Base-by-base conservation (phyloP, 2,113 vertebrate species). In the Nothoprocta pentlandii region DNA sequence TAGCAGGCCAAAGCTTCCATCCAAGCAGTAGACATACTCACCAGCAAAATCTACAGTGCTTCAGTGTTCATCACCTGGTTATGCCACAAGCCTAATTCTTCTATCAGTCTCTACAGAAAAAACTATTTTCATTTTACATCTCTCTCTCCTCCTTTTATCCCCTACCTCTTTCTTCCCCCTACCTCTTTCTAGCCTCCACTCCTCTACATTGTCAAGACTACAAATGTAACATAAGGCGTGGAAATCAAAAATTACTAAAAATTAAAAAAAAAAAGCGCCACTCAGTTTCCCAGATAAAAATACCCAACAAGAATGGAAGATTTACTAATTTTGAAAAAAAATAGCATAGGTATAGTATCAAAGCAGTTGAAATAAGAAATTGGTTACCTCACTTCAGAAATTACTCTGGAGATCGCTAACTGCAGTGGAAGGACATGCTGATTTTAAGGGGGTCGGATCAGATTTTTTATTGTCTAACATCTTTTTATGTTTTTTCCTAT, bases 11-110 rank as follows among this genome's bases (percentile, higher is more conserved):
- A 66, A 84, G 44, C 47, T 58, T 46, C n/a, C 46, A 89, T 67
- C 30, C n/a, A 17, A 12, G 64, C 28, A 66, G 41, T 25, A 61
- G 70, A 77, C 20, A 53, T 10, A n/a, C 14, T 32, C 0, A 0
- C 34, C 49, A 83, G 30, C 7, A 78, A 58, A 89, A 91, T 67
- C 85, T 42, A 71, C n/a, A 89, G 3, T 21, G 26, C n/a, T 67
- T 10, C 20, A 28, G 30, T 16, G 42, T 44, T 53, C 36, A 47
- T 13, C 0, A 12, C 16, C 11, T 12, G 10, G 53, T 59, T 63
- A 63, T 16, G 36, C 19, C 46, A 34, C 44, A 16, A 2, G 9
- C n/a, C 26, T 77, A 63, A 59, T 59, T 74, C 63, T 80, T 46
- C 30, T 76, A 30, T 8, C 22, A 20, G 58, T 19, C 36, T 44